phyloP scores from a whole-genome alignment of 2,888 invertebrate genomes.

The Prenolepis imparis region DNA sequence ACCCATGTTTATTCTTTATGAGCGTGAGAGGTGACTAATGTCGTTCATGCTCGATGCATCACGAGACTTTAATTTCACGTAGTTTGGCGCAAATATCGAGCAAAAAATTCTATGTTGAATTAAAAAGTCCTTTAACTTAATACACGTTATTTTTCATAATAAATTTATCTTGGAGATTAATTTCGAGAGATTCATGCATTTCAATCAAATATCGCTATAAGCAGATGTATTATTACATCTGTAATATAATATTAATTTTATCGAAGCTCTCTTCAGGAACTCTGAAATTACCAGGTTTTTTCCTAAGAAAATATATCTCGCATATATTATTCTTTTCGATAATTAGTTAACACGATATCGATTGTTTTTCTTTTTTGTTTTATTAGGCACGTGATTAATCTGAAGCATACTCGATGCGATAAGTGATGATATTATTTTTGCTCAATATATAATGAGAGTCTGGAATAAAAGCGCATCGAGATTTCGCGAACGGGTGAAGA shows the following conservation, averaged over 20 bases:
- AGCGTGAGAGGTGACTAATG: background rate
- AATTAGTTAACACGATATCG: background rate
- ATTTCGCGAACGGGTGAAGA: conserved; percentile 43
- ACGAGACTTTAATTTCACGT: conserved; percentile 16
- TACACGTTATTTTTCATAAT: background rate
- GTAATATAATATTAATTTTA: background rate
- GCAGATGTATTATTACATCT: background rate
- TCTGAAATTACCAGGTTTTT: background rate
- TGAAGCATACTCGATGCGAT: conserved; percentile 24
- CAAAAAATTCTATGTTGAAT: background rate
- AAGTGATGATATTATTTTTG: conserved; percentile 38
- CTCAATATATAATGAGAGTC: conserved; percentile 28
- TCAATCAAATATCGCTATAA: background rate
- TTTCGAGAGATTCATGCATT: background rate
- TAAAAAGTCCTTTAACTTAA: background rate
- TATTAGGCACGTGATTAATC: conserved; percentile 2
- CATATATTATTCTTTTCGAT: background rate
- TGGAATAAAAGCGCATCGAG: conserved; percentile 51
- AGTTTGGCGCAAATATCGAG: background rate
- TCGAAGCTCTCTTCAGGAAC: background rate
- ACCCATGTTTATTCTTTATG: conserved; percentile 24
- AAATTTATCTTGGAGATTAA: background rate
- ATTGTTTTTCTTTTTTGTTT: conserved; percentile 9
- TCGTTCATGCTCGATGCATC: background rate
- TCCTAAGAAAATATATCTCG: background rate